Percentiles rank a stretch among this genome's conserved stretches.
These are phyloP conservation scores for Timema cristinae DNA, from an alignment of 2,888 invertebrate species.

Conservation along the genomic window DNA sequence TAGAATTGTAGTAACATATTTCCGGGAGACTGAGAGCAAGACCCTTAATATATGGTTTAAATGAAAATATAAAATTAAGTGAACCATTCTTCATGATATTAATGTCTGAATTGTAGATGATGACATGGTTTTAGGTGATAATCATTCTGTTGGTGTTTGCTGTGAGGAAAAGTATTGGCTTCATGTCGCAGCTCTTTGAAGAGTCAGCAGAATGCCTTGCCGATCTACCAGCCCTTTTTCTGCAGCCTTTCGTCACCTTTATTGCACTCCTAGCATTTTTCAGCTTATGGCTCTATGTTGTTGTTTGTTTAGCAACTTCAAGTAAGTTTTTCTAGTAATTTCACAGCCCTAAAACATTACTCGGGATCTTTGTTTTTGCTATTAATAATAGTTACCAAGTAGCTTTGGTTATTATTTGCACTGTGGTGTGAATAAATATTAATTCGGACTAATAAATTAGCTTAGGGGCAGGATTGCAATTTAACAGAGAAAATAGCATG, in stretches of 20 bases:
- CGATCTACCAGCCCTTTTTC: constrained; percentile 76
- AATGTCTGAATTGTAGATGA: neutral
- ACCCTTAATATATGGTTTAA: too few relatives aligned
- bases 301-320: constrained; percentile 81
- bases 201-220: constrained; percentile 84
- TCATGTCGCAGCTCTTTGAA: constrained; percentile 79
- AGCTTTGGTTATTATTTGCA: neutral
- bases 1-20: too few relatives aligned
- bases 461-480: too few relatives aligned
- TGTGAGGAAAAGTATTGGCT: constrained; percentile 74
- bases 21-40: too few relatives aligned
- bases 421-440: neutral
- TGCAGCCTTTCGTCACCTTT: constrained; percentile 83
- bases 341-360: neutral
- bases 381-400: neutral
- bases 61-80: too few relatives aligned
- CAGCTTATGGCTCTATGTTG: constrained; percentile 79
- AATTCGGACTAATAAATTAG: neutral
- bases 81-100: neutral
- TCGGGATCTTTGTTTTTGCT: neutral
- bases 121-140: constrained; percentile 53
- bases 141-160: constrained; percentile 69
- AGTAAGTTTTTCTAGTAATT: constrained; percentile 53
- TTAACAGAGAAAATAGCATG: too few relatives aligned
- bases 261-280: constrained; percentile 72